Conservation (phyloP, 1,140 invertebrate genomes). For the Plectrocnemia conspersa region DNA sequence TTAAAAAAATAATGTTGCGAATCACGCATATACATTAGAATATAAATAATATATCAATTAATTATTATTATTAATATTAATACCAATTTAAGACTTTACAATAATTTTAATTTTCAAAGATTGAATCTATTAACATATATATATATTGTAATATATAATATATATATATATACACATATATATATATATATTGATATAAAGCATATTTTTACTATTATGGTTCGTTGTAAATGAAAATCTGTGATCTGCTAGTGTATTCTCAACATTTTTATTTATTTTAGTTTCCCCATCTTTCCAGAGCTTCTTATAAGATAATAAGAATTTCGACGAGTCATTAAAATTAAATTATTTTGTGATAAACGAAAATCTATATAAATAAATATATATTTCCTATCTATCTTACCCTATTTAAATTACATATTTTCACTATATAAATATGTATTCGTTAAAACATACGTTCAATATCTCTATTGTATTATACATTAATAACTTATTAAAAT, state of each 20-base stretch:
- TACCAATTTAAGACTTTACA: not conserved
- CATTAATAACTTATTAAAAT: too few species aligned
- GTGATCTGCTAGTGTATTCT: not conserved
- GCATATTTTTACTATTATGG: too few species aligned
- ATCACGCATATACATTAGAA: not conserved
- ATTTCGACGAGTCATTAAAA: too few species aligned
- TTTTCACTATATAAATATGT: too few species aligned
- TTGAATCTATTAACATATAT: not conserved
- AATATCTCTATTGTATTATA: too few species aligned
- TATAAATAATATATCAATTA: conserved; percentile 15
- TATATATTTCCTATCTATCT: too few species aligned
- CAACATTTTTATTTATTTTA: conserved; percentile 8
- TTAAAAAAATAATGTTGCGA: not conserved
- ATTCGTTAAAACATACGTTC: too few species aligned
- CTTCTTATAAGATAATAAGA: too few species aligned
- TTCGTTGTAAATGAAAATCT: conserved; percentile 12
- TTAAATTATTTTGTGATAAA: too few species aligned
- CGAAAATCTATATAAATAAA: too few species aligned
- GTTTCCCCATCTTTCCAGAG: conserved; percentile 5
- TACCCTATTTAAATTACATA: too few species aligned
- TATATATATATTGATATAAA: conserved; percentile 1
- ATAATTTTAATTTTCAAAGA: too few species aligned
- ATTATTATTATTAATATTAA: conserved; percentile 1
- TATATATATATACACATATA: not conserved
- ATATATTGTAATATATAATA: not conserved